These are phyloP conservation scores for Lampris incognitus DNA, from an alignment of 2,113 vertebrate genomes.

Conservation along the genomic window DNA sequence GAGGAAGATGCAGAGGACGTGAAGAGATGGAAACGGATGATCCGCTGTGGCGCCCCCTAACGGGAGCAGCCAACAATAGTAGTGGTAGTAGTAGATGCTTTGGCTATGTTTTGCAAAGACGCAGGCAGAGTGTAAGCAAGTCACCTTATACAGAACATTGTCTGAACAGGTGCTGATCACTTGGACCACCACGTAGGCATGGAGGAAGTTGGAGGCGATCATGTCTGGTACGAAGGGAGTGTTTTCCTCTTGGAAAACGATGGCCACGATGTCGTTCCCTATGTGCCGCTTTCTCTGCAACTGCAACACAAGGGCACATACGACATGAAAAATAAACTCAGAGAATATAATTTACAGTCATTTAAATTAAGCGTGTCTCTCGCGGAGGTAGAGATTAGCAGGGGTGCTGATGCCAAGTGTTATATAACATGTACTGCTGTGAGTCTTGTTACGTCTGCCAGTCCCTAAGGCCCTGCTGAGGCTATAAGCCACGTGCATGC, in stretches of 20 bases:
- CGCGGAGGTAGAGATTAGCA: not conserved
- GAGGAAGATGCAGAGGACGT: no score
- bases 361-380: not conserved
- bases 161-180: slow-evolving; percentile 84
- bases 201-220: slow-evolving; percentile 98
- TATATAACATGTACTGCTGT: not conserved
- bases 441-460: not conserved
- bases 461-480: not conserved
- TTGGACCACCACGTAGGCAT: slow-evolving; percentile 95
- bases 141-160: slow-evolving; percentile 92
- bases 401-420: not conserved
- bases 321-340: not conserved
- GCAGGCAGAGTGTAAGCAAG: not conserved
- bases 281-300: slow-evolving; percentile 97
- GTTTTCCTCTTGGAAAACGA: slow-evolving; percentile 97
- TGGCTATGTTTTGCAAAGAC: no score
- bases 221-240: slow-evolving; percentile 99
- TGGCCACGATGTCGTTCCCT: slow-evolving; percentile 97
- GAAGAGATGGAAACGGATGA: no score
- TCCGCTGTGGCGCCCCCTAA: no score
- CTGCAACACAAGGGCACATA: slow-evolving; percentile 74
- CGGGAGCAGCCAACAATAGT: no score
- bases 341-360: not conserved
- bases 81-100: no score
- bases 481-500: not conserved